Base-by-base conservation (phyloP, 2,888 invertebrate species). In the Orthonevra nobilis region DNA sequence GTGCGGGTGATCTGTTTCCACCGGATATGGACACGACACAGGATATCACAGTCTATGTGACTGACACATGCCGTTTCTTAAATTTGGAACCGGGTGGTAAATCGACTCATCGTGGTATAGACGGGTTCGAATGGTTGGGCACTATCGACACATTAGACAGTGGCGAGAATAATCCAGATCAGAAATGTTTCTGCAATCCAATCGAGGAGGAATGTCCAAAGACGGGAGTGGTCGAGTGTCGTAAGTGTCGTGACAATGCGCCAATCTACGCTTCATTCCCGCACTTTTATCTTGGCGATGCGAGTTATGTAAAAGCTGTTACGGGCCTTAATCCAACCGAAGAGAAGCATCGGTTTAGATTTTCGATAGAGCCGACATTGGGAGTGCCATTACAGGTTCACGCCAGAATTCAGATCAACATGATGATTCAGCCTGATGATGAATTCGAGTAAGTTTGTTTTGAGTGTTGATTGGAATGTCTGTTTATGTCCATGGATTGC, bases 211-310 rank as follows among this genome's bases (percentile, higher is more conserved):
- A 84, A 26, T 92, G 92, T 82, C 85, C 91, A 17, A 88, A 88
- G 74, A 85, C 87, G 34, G 96, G 95, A 3, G 91, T 93, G 0
- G 90, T 95, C 5, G 93, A 95, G 85, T 93, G 95, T 82, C 93
- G 94, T 0, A 86, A 87, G 20, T 96, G 96, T 85, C 92, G 94
- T 77, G 93, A 90, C 87, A 94, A 93, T 52, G 95, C 96, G n/a
- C 96, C 97, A 0, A 94, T 94, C 9, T 94, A 93, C 87, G 91
- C 95, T 17, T 94, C 95, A 0, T 92, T 93, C 83, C 96, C 97
- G 0, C 96, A 97, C 87, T 96, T 96, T 89, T 92, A 93, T 82
- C 86, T 93, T 83, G 92, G 93, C 0, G 94, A 95, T 87, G 90
- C 91, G 0, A 89, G 89, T 81, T 96, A 95, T 84, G 85, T 90